Percentiles rank a stretch among this genome's conserved stretches.
Conservation (phyloP, 2,797 vertebrate species). For the Enteromius paludinosus region DNA sequence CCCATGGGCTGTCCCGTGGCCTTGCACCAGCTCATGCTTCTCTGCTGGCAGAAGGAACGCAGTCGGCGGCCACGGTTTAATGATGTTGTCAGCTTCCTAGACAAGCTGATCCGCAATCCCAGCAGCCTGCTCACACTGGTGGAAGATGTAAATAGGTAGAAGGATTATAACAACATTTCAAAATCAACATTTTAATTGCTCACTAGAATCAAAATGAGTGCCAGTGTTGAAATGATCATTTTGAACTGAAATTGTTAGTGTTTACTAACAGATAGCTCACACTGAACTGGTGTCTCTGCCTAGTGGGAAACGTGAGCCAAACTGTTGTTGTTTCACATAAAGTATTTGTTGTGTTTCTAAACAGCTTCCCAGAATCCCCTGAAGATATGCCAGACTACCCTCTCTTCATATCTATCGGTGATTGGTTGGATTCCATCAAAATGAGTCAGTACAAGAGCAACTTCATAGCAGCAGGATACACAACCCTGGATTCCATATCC, state of each 20-base stretch:
- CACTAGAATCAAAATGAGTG: not conserved
- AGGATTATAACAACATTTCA: not conserved
- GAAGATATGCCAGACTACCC: constrained; percentile 81
- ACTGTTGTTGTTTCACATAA: not conserved
- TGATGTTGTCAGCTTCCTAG: constrained; percentile 91
- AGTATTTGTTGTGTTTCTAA: constrained; percentile 44
- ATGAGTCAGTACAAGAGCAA: constrained; percentile 99
- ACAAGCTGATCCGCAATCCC: constrained; percentile 96
- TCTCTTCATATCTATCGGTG: constrained; percentile 94
- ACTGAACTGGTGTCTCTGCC: not conserved
- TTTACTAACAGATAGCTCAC: not conserved
- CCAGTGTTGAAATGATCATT: not conserved
- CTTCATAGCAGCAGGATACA: constrained; percentile 96
- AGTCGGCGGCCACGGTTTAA: constrained; percentile 90
- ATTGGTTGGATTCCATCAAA: constrained; percentile 99
- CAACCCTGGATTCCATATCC: constrained; percentile 91
- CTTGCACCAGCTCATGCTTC: constrained; percentile 96
- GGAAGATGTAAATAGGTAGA: constrained; percentile 74
- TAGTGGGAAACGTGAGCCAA: not conserved
- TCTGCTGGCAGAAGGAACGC: constrained; percentile 98
- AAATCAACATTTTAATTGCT: not conserved
- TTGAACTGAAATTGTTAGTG: not conserved
- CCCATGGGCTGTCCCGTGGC: constrained; percentile 95
- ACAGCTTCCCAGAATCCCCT: constrained; percentile 78
- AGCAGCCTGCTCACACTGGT: constrained; percentile 91